Evolutionary conservation across 1,140 invertebrate species (phyloP).

Genomic region (Neodiprion fabricii): DNA sequence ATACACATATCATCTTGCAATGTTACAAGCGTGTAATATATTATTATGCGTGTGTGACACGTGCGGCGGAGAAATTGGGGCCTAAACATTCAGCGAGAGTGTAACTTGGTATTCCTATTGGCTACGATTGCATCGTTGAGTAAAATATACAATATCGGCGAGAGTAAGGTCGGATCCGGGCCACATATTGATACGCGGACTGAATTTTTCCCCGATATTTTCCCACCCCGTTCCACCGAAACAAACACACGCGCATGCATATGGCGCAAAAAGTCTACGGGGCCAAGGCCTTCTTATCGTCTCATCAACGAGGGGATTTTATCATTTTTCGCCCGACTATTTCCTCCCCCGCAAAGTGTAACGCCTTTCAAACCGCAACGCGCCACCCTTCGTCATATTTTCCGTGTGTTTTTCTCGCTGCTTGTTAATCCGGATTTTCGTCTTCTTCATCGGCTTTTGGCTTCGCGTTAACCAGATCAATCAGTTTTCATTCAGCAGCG

Average conservation of each 20-base stretch:
- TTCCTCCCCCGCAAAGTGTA: neutral
- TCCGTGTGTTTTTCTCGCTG: no score
- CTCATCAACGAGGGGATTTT: neutral
- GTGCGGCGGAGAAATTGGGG: neutral
- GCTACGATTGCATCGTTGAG: neutral
- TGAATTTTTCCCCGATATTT: neutral
- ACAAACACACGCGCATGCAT: neutral
- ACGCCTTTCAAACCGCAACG: no score
- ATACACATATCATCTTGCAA: no score
- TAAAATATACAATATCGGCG: neutral
- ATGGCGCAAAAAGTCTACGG: neutral
- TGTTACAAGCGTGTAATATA: no score
- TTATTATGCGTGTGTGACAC: neutral
- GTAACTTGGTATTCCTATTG: conserved; percentile 4
- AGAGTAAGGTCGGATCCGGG: neutral
- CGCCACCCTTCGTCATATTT: no score
- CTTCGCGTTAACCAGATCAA: no score
- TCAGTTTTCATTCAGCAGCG: no score
- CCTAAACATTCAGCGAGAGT: neutral
- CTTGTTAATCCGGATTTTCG: no score
- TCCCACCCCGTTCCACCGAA: neutral
- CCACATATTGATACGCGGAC: neutral
- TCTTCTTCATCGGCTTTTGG: no score
- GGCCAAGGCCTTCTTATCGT: neutral
- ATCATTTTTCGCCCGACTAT: neutral